phyloP scores from a whole-genome alignment of 2,888 invertebrate species.

The Noctua janthina region DNA sequence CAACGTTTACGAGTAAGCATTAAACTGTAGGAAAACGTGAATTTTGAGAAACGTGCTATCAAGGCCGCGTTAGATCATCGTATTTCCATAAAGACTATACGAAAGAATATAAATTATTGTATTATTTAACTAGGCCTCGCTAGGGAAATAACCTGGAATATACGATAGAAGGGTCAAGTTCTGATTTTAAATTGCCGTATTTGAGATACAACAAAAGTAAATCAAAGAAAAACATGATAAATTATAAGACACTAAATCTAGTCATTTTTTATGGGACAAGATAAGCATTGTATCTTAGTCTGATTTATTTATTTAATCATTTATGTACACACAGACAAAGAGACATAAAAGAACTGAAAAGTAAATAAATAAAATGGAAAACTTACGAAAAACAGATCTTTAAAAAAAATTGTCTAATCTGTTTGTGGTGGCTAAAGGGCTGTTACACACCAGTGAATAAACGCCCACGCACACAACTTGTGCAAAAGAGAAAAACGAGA shows the following conservation, averaged over 20 bases:
- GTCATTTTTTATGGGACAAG: neutral
- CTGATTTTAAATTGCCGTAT: neutral
- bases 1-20: conserved; percentile 17
- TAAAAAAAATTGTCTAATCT: conserved; percentile 2
- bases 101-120: neutral
- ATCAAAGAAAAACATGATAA: neutral
- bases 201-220: neutral
- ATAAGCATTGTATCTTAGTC: neutral
- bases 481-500: conserved; percentile 4
- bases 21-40: conserved; percentile 22
- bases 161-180: neutral
- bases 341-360: neutral
- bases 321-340: neutral
- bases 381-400: neutral
- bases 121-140: neutral
- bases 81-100: conserved; percentile 11
- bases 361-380: neutral
- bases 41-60: conserved; percentile 19
- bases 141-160: neutral
- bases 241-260: neutral
- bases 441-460: neutral
- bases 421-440: neutral
- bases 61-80: neutral
- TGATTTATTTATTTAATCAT: neutral
- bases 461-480: neutral